Evolutionary conservation across 2,113 vertebrate species (phyloP), one percentile per base, ranked within the genome.

Genomic region (Dryoscopus gambensis): DNA sequence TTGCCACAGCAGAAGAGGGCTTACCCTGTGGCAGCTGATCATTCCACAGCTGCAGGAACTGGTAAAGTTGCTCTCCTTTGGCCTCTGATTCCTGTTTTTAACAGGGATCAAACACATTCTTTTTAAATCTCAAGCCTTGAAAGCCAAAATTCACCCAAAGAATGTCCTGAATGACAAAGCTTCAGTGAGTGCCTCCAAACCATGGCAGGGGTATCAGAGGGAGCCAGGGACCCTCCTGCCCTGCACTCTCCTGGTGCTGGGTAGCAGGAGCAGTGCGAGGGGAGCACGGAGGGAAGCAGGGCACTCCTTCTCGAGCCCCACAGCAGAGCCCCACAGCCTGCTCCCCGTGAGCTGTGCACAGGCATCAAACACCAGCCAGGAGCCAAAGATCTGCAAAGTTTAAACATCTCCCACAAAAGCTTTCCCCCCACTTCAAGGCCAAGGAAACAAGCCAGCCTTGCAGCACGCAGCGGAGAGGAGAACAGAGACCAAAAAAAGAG

Each of bases 201-300:
- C 1, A 1, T 2, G 9, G 2, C 2, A 6, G 35, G 0, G 0
- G 8, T n/a, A 10, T 10, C 71, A 37, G 44, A 33, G 46, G 56
- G 49, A 77, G 9, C 7, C 4, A 0, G 37, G 57, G 30, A 44
- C 20, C 22, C 39, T 78, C 76, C 73, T 15, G 23, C n/a, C 2
- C 63, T 52, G 2, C 52, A 3, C 10, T 44, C 27, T 24, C 10
- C 0, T 7, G 40, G 16, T 22, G 17, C 39, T 39, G 20, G 46
- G 39, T 19, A 89, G 40, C 42, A 47, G 63, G 31, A 39, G 88
- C 39, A 39, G 39, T n/a, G n/a, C 19, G 8, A 44, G 50, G 0
- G 0, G 15, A 35, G 53, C 55, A 46, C 70, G 16, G 19, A 28
- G 20, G 46, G 39, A 19, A 90, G 40, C 42, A 47, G 63, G 31